These are phyloP conservation scores for Bruchidius siliquastri DNA, from an alignment of 2,888 invertebrate species.

Conservation along the genomic window DNA sequence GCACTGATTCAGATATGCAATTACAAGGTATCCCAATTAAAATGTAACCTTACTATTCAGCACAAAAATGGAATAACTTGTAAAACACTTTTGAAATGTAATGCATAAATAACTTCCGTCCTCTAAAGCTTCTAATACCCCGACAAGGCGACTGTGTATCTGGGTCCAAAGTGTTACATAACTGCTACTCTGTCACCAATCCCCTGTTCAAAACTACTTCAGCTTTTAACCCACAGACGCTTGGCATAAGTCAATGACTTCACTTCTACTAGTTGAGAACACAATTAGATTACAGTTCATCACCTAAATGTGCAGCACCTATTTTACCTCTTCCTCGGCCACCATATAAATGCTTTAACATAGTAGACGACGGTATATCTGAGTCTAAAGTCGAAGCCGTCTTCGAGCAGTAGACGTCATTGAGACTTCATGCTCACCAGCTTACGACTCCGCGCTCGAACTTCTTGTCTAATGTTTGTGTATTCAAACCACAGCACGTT, in stretches of 20 bases:
- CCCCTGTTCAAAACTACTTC: not conserved
- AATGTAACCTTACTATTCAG: no score
- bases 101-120: no score
- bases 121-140: no score
- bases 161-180: no score
- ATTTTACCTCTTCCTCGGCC: conserved; percentile 49
- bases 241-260: no score
- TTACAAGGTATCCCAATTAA: no score
- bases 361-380: conserved; percentile 33
- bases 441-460: conserved; percentile 73
- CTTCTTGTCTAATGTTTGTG: conserved; percentile 79
- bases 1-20: no score
- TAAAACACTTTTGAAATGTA: no score
- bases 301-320: not conserved
- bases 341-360: conserved; percentile 39
- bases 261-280: not conserved
- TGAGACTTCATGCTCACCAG: conserved; percentile 76
- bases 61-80: no score
- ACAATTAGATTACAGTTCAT: not conserved
- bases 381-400: conserved; percentile 38
- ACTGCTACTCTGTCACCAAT: no score
- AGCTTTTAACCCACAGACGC: not conserved
- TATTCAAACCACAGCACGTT: conserved; percentile 93
- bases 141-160: no score
- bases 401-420: conserved; percentile 62